Base-by-base conservation (phyloP, 1,140 invertebrate species). In the Melanaphis sacchari region DNA sequence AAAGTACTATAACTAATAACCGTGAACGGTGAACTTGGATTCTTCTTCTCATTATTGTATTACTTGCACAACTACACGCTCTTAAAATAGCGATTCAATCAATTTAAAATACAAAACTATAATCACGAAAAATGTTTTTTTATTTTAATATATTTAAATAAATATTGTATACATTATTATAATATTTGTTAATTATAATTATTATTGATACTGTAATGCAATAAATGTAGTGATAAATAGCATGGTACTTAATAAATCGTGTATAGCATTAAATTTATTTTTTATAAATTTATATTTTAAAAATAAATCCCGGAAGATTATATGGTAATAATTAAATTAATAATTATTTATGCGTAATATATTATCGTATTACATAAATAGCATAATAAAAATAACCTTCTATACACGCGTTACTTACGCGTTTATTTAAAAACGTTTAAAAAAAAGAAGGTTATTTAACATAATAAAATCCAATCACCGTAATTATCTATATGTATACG, bases 391-490 rank as follows among this genome's bases (percentile, higher is more conserved):
- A 87, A 89, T 22, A 38, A 38, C 87, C 43, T 9, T 52, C 87
- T 24, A n/a, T 87, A 49, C 9, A 36, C 15, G 59, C 59, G 43
- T 88, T 36, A 87, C 15, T 49, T 18, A 49, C 46, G 15, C 84
- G n/a, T 46, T n/a, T 87, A 46, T 87, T 87, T 87, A n/a, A 87
- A 87, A 87, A 46, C 46, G 11, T n/a, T 85, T 85, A n/a, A 87
- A 49, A 87, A 40, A 87, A 89, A 36, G 43, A 38, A 89, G 87
- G 87, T 89, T 89, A 89, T 89, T 49, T 49, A 41, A 88, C 43
- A 46, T 87, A 87, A 87, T 87, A 43, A 87, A 87, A 87, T 87
- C 8, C 87, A 89, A 89, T 89, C n/a, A 89, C 46, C n/a, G 46
- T 89, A 89, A 89, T 89, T 89, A 89, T 52, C n/a, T 46, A n/a